phyloP scores from a whole-genome alignment of 1,140 invertebrate species.

The Drosophila orena region DNA sequence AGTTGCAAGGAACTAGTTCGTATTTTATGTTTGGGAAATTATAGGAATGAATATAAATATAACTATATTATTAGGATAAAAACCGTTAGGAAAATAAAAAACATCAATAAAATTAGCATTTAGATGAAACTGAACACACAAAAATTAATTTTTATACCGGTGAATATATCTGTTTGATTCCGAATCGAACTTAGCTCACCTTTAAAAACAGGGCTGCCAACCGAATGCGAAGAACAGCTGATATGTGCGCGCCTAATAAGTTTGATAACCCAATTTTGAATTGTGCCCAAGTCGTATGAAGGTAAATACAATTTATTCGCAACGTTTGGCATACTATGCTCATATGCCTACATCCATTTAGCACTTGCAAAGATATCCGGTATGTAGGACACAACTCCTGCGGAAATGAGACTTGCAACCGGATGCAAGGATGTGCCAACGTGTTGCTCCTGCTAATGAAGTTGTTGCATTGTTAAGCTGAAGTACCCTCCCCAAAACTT shows the following conservation, averaged over 20 bases:
- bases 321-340: neutral
- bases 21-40: too few species aligned
- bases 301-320: neutral
- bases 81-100: neutral
- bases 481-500: constrained; percentile 7
- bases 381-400: constrained; percentile 28
- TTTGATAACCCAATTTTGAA: neutral
- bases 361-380: constrained; percentile 41
- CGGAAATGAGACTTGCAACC: constrained; percentile 58
- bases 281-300: neutral
- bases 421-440: constrained; percentile 55
- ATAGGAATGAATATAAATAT: neutral
- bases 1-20: neutral
- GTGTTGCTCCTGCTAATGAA: constrained; percentile 64
- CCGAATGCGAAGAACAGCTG: constrained; percentile 16
- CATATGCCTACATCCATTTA: neutral
- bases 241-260: constrained; percentile 2
- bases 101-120: neutral
- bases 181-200: neutral
- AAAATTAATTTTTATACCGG: neutral
- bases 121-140: too few species aligned
- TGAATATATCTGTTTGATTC: neutral
- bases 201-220: constrained; percentile 43
- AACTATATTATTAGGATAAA: neutral
- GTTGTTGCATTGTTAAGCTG: constrained; percentile 19